Evolutionary conservation across 2,888 invertebrate genomes (phyloP), one percentile per base, ranked within the genome.

Genomic region (Meta bourneti): DNA sequence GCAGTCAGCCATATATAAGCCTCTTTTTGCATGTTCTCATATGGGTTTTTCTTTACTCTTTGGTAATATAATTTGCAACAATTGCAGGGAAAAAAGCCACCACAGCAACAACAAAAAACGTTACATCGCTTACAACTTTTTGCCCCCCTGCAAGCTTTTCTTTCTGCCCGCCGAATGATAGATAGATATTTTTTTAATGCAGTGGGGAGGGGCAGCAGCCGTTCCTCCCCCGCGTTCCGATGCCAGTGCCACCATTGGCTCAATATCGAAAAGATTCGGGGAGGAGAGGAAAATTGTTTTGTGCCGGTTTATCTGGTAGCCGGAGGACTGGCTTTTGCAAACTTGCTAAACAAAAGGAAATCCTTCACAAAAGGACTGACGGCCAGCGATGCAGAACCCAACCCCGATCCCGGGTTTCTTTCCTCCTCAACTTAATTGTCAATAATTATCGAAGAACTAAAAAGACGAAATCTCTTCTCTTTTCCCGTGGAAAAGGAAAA

Each of bases 351-450:
- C 91, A 91, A 91, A 84, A 19, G 82, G 83, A 49, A 74, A 77
- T 86, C 86, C 69, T 77, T 78, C 75, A 87, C 78, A 87, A 91
- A 91, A 87, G 78, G 83, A 83, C 75, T 82, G 84, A 81, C 87
- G 71, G 87, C 91, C 61, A 91, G 52, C 87, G 83, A 87, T 74
- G 87, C 89, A 87, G 90, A 90, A 90, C 86, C 87, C 61, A 74
- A 75, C 71, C 75, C 80, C 49, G 69, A 91, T 79, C 75, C 74
- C 71, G 69, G 79, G 83, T 90, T 80, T 82, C 81, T 72, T 52
- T 94, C 82, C 88, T 83, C 80, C 85, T 80, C 84, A 79, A 89
- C 88, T 89, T 92, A 92, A 92, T 92, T 92, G 92, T 92, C 92
- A 92, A 92, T 92, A 92, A 92, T 92, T 92, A 92, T 92, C 88